Evolutionary conservation across 2,797 vertebrate genomes (phyloP), one percentile per base, ranked within the genome.

Genomic region (Cryptoprocta ferox): DNA sequence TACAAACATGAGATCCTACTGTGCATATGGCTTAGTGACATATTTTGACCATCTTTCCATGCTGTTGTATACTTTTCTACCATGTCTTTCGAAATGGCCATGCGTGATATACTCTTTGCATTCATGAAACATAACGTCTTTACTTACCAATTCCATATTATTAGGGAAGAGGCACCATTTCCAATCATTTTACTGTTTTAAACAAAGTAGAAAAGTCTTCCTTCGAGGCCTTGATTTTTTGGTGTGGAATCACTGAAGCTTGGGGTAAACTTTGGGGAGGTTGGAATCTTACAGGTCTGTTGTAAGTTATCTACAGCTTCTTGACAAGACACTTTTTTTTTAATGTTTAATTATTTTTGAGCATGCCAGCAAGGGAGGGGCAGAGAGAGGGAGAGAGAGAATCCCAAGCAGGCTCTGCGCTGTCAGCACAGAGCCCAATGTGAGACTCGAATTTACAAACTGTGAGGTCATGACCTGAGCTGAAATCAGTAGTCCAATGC

Each of bases 21-120:
- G 11, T 30, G 32, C 7, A 5, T 30, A 19, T 35, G 88, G 70
- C 35, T 92, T 71, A 16, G 10, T 92, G 61, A 48, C 6, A 2
- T 19, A 9, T 37, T 87, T 45, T 30, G 59, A 59, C 26, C 14
- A 6, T 26, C 48, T 81, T 88, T 28, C 53, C 32, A 2, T 6
- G 84, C 39, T 14, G 11, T 7, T 10, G 35, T 5, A 0, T 7
- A 10, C 19, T 65, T 28, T 66, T 80, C 6, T 24, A 12, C 21
- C 12, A 2, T 32, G n/a, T 79, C 75, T 78, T 65, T 87, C 66
- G 26, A 59, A 94, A 26, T 66, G 65, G 21, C 15, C 11, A 6
- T 2, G 9, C 6, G 1, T 13, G 11, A 35, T 42, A 1, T 6
- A 39, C 15, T 3, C n/a, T 18, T 50, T 6, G 8, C 7, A 0